Conservation (phyloP, 92 coral and sea anemone species). For the Heteractis magnifica region DNA sequence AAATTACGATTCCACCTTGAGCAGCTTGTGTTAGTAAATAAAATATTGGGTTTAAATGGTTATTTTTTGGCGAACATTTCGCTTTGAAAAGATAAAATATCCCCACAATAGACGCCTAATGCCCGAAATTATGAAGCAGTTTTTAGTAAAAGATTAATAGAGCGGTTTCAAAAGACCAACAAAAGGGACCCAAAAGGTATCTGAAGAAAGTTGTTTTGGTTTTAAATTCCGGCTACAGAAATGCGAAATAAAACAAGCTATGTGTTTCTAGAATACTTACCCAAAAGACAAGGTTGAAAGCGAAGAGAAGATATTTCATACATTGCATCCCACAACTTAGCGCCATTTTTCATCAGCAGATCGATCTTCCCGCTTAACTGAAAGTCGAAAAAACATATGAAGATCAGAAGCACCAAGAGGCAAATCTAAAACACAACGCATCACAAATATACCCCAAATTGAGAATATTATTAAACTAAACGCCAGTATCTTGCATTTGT, state of each 20-base stretch:
- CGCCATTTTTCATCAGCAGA: constrained; percentile 48
- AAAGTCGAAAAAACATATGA: background rate
- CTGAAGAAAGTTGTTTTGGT: background rate
- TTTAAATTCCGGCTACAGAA: background rate
- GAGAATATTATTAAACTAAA: background rate
- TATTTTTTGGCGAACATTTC: background rate
- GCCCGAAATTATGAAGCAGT: background rate
- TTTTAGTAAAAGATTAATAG: constrained; percentile 27
- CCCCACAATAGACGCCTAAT: background rate
- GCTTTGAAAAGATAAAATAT: background rate
- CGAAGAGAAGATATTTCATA: constrained; percentile 90
- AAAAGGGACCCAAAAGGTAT: background rate
- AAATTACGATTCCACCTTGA: background rate
- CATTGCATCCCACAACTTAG: constrained; percentile 95
- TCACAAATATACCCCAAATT: background rate
- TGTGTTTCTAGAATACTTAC: constrained; percentile 44
- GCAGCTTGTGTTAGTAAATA: constrained; percentile 3
- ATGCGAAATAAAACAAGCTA: background rate
- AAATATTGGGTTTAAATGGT: background rate
- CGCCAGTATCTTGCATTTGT: background rate
- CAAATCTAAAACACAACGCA: background rate
- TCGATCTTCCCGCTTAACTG: background rate
- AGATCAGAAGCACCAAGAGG: background rate
- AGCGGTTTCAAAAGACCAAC: constrained; percentile 28
- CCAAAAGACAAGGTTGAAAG: constrained; percentile 95